These are phyloP conservation scores for Drosophila bifasciata DNA, from an alignment of 1,140 invertebrate species.

Conservation along the genomic window DNA sequence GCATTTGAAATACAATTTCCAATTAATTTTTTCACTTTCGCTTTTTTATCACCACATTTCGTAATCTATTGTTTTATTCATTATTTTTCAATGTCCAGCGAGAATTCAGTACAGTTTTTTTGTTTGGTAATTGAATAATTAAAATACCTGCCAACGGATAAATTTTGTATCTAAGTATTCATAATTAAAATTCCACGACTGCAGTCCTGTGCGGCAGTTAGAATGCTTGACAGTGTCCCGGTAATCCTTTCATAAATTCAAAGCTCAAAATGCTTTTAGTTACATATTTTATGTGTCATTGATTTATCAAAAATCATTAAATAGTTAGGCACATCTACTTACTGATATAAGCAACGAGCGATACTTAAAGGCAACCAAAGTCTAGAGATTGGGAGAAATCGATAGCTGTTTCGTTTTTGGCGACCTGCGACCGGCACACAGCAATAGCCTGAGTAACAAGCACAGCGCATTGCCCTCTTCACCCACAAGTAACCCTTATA, in stretches of 20 bases:
- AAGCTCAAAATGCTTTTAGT: too few species aligned
- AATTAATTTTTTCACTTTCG: slow-evolving; percentile 56
- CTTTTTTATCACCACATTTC: slow-evolving; percentile 19
- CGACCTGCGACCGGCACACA: slow-evolving; percentile 22
- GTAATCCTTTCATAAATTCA: too few species aligned
- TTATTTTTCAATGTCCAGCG: slow-evolving; percentile 4
- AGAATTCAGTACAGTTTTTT: slow-evolving; percentile 1
- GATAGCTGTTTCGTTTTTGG: slow-evolving; percentile 70
- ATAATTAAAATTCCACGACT: too few species aligned
- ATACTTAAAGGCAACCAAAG: slow-evolving; percentile 12
- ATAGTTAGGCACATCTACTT: too few species aligned
- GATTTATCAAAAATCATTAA: too few species aligned
- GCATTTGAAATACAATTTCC: slow-evolving; percentile 67
- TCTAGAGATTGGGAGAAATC: slow-evolving; percentile 52
- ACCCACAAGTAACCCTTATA: slow-evolving; percentile 72
- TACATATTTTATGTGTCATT: too few species aligned
- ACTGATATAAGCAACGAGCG: slow-evolving; percentile 9
- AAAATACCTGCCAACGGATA: too few species aligned
- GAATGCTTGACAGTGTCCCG: too few species aligned
- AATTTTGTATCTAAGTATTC: too few species aligned
- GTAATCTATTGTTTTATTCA: neutral
- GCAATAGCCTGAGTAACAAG: neutral
- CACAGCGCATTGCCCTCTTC: slow-evolving; percentile 33
- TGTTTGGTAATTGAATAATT: too few species aligned
- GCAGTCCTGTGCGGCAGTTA: too few species aligned